Percentiles rank a stretch among this genome's conserved stretches.
phyloP scores from a whole-genome alignment of 2,888 invertebrate species.

The Xiphydria camelus region DNA sequence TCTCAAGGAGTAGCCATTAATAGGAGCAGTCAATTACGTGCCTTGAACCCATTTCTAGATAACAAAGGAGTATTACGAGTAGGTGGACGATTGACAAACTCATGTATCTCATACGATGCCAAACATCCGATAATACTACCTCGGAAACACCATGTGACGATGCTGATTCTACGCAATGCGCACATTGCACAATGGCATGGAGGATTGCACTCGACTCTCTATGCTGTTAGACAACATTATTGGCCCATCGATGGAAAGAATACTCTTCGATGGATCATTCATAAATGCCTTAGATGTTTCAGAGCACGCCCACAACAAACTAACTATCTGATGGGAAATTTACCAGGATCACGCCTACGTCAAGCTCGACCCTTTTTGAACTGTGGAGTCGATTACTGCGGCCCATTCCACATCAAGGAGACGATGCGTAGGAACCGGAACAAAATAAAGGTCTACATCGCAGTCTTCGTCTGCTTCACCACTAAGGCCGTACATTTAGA shows the following conservation, averaged over 20 bases:
- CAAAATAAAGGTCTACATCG: constrained; percentile 21
- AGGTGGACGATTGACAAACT: constrained; percentile 17
- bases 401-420: constrained; percentile 23
- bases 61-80: constrained; percentile 13
- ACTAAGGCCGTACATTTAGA: constrained; percentile 32
- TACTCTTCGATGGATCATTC: not conserved
- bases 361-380: constrained; percentile 26
- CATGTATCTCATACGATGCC: constrained; percentile 3
- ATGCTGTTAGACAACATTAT: not conserved
- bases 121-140: constrained; percentile 16
- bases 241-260: not conserved
- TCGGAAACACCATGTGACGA: not conserved
- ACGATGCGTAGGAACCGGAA: constrained; percentile 9
- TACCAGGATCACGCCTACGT: constrained; percentile 27
- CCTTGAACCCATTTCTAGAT: constrained; percentile 14
- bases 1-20: not conserved
- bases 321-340: constrained; percentile 31
- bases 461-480: constrained; percentile 29
- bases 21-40: not conserved
- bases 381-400: constrained; percentile 31
- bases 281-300: not conserved
- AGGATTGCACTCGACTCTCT: not conserved
- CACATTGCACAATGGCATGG: constrained; percentile 3
- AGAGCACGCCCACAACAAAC: constrained; percentile 3
- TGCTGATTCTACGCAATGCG: not conserved